These are phyloP conservation scores for Pogonognathellus flavescens DNA, from an alignment of 1,140 invertebrate species.

Conservation along the genomic window DNA sequence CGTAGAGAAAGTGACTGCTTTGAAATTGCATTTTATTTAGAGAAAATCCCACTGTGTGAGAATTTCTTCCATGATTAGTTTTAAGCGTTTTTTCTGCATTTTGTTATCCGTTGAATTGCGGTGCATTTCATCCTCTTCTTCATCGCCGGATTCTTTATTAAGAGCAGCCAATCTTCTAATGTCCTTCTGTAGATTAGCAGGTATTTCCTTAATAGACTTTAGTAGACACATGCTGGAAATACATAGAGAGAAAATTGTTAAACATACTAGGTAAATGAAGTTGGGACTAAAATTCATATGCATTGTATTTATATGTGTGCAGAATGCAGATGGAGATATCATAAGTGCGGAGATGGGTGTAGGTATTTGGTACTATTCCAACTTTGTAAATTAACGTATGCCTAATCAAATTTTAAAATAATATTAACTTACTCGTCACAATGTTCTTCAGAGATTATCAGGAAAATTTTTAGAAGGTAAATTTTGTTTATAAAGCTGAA, in stretches of 20 bases:
- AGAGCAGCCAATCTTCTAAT: conserved; percentile 7
- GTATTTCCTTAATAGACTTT: conserved; percentile 29
- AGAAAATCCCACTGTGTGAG: conserved; percentile 30
- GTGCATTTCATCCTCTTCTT: background rate
- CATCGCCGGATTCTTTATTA: background rate
- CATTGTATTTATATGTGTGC: too few species aligned
- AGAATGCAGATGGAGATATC: too few species aligned
- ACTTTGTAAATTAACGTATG: too few species aligned
- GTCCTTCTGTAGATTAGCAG: conserved; percentile 21
- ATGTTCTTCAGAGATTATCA: background rate
- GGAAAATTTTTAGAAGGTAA: conserved; percentile 5
- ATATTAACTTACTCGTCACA: background rate
- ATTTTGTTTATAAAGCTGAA: background rate
- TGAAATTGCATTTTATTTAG: background rate
- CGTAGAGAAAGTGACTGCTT: too few species aligned
- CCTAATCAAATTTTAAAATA: background rate
- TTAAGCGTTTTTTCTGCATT: conserved; percentile 2
- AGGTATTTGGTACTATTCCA: too few species aligned
- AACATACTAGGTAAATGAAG: background rate
- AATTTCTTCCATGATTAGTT: conserved; percentile 12
- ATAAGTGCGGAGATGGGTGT: too few species aligned
- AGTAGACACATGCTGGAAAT: background rate
- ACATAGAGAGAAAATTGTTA: background rate
- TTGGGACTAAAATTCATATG: too few species aligned
- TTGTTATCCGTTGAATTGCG: background rate